Evolutionary conservation across 2,113 vertebrate species (phyloP).

Genomic region (Melanotaenia duboulayi): DNA sequence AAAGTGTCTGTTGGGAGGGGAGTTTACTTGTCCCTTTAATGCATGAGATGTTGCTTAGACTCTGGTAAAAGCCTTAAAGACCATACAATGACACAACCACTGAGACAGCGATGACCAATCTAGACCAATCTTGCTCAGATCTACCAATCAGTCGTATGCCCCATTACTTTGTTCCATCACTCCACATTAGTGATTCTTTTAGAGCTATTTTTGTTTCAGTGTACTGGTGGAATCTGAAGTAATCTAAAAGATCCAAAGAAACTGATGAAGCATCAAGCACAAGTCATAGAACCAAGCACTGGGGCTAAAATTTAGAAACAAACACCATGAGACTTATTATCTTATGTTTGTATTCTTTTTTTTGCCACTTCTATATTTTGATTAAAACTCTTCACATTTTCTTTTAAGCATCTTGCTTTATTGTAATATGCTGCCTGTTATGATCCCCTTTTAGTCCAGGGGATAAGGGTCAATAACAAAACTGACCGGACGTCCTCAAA

Average conservation of each 20-base stretch:
- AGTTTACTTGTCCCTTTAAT: conserved; percentile 21
- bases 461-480: too few species aligned
- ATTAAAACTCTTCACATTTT: background rate
- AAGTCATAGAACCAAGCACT: background rate
- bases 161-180: conserved; percentile 17
- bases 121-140: conserved; percentile 18
- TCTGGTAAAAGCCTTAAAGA: conserved; percentile 9
- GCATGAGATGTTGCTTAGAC: conserved; percentile 11
- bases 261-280: background rate
- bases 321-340: background rate
- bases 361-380: background rate
- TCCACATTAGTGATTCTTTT: conserved; percentile 38
- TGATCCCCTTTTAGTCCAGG: too few species aligned
- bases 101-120: conserved; percentile 21
- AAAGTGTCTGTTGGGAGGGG: conserved; percentile 19
- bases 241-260: conserved; percentile 7
- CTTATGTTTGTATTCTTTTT: background rate
- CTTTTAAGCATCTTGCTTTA: background rate
- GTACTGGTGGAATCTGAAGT: conserved; percentile 24
- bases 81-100: conserved; percentile 13
- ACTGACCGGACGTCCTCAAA: too few species aligned
- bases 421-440: background rate
- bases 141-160: conserved; percentile 16
- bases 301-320: background rate
- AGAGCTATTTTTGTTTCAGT: conserved; percentile 36